These are phyloP conservation scores for Pristionchus fissidentatus DNA, from an alignment of 2,888 invertebrate species.

Conservation along the genomic window DNA sequence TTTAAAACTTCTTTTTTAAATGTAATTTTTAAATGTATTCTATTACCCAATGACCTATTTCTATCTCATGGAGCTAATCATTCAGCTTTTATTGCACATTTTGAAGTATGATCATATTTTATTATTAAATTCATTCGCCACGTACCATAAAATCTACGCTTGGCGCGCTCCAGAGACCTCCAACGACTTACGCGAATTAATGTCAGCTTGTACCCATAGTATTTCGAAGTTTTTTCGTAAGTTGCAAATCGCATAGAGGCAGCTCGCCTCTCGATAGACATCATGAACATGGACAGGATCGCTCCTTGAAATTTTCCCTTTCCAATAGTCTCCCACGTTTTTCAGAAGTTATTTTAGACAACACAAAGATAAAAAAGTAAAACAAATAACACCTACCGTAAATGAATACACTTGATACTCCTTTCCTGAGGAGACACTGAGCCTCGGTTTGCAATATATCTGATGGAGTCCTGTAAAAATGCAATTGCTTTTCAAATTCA, in stretches of 20 bases:
- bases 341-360: background rate
- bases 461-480: background rate
- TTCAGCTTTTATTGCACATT: no score
- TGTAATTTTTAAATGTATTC: no score
- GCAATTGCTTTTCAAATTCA: background rate
- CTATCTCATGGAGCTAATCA: no score
- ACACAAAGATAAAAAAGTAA: background rate
- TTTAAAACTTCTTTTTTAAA: no score
- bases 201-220: background rate
- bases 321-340: background rate
- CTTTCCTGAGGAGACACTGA: background rate
- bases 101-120: no score
- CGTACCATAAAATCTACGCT: no score
- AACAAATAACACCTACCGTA: background rate
- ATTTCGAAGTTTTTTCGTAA: background rate
- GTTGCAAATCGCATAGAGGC: background rate
- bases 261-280: background rate
- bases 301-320: background rate
- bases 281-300: background rate
- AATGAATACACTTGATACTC: background rate
- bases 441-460: background rate
- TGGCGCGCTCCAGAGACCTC: no score
- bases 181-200: background rate
- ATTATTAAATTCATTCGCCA: no score
- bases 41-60: no score